Evolutionary conservation across 2,888 invertebrate species (phyloP), one percentile per base, ranked within the genome.

Genomic region (Podotricha telesiphe): DNA sequence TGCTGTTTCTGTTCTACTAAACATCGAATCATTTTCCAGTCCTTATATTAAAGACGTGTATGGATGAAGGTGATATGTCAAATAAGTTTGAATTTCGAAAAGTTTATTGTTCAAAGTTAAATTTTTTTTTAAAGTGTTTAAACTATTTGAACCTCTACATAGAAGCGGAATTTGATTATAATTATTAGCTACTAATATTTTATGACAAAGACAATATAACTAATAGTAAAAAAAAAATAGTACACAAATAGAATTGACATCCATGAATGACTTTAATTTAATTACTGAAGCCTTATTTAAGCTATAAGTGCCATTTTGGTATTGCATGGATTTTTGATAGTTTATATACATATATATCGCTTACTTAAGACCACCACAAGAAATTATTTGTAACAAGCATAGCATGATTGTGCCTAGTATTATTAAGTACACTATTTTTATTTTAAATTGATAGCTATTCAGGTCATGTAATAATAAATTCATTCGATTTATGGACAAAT

Each of bases 381-480:
- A 19, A n/a, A 22, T 20, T 59, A 56, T 20, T 53, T 62, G 63
- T 72, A 68, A 73, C 68, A 17, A 48, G 75, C 74, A 78, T 75
- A 48, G 75, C 74, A 78, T 75, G 67, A 53, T 53, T 51, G 68
- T 59, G 72, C 70, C 72, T 75, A 75, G 65, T 73, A 70, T 69
- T 73, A 73, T 71, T 75, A 75, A 73, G 67, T 63, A 71, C 77
- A 77, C 75, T 73, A 75, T 77, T 74, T 68, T 71, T 74, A 77
- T 75, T 70, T 68, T 72, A 75, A 80, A 78, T 80, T 77, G 76
- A 73, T 76, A 79, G 81, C 77, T 82, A 86, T 85, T 77, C 82
- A 74, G 83, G 83, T 78, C 86, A 82, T 74, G 73, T 76, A 77
- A 77, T 77, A 76, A 80, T 77, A 74, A 76, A 80, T 78, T 75